Evolutionary conservation across 1,140 invertebrate species (phyloP).

Genomic region (Homarus americanus): DNA sequence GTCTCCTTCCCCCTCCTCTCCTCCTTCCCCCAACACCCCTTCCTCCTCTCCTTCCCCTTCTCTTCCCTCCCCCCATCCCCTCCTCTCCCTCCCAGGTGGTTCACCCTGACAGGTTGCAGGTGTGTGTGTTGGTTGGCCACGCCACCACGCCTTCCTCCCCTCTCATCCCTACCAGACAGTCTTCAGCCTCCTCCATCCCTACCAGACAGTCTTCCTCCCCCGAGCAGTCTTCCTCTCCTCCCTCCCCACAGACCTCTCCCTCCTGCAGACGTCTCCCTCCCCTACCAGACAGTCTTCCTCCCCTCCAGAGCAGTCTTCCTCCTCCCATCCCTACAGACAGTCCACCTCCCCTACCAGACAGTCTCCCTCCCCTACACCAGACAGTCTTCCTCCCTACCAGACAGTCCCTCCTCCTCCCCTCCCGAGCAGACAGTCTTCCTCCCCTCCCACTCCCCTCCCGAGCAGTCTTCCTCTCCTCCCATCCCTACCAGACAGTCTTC

Average conservation of each 20-base stretch:
- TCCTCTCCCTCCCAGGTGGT: not conserved
- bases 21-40: not conserved
- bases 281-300: too few relatives aligned
- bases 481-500: too few relatives aligned
- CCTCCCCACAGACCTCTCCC: too few relatives aligned
- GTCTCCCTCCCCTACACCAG: too few relatives aligned
- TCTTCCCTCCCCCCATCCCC: not conserved
- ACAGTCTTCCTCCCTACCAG: not conserved
- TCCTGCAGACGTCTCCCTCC: too few relatives aligned
- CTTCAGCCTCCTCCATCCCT: not conserved
- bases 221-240: too few relatives aligned
- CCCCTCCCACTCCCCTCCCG: too few relatives aligned
- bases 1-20: not conserved
- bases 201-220: not conserved
- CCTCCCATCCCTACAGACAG: not conserved
- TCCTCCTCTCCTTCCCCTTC: not conserved
- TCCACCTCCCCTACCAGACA: not conserved
- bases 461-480: too few relatives aligned
- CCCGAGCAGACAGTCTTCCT: not conserved
- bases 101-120: slow-evolving; percentile 3
- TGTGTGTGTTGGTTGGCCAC: not conserved
- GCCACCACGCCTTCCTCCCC: not conserved
- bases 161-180: not conserved
- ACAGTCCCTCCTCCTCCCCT: not conserved
- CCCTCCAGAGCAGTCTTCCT: not conserved